Evolutionary conservation across 1,140 invertebrate species (phyloP).

Genomic region (Bathynomus jamesi): DNA sequence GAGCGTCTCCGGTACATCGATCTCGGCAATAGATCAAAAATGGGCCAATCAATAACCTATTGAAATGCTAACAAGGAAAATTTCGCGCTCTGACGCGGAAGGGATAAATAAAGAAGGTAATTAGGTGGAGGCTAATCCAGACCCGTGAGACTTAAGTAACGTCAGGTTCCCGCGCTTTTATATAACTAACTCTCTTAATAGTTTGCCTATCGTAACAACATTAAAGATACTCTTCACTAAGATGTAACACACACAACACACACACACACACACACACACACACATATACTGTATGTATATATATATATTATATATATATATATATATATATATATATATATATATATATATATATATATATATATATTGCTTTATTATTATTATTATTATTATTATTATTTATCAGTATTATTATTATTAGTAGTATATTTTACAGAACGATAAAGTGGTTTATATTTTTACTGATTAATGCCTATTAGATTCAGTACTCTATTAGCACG

Average conservation of each 20-base stretch:
- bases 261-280: not conserved
- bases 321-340: constrained; percentile 2
- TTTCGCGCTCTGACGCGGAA: not conserved
- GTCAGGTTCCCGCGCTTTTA: not conserved
- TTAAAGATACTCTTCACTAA: no score
- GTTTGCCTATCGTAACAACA: no score
- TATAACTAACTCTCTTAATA: no score
- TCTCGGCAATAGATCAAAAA: no score
- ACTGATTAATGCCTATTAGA: no score
- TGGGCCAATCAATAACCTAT: not conserved
- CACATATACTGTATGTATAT: not conserved
- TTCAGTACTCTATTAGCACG: no score
- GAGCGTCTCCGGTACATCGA: no score
- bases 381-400: not conserved
- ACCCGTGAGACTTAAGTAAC: not conserved
- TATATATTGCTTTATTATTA: not conserved
- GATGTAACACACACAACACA: not conserved
- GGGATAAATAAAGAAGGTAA: not conserved
- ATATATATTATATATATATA: no score
- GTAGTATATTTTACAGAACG: no score
- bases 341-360: not conserved
- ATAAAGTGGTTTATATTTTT: no score
- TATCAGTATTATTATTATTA: not conserved
- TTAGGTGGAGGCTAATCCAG: not conserved
- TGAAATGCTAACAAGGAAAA: not conserved